Percentiles rank a stretch among this genome's conserved stretches.
phyloP scores from a whole-genome alignment of 1,140 invertebrate species.

The Heterodera carotae region DNA sequence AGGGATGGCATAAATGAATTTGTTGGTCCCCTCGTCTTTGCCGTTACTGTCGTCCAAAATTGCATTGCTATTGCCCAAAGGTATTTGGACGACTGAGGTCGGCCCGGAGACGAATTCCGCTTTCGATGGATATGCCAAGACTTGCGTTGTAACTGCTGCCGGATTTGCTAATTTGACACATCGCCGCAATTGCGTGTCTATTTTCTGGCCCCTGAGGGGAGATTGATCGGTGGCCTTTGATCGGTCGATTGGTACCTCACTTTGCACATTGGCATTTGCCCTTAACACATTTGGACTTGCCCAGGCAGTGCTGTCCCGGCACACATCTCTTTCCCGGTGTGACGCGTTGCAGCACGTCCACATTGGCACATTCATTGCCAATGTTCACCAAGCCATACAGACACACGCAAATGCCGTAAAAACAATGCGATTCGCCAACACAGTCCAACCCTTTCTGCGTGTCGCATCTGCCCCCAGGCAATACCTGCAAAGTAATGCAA shows the following conservation, averaged over 20 bases:
- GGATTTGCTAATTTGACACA: slow-evolving; percentile 5
- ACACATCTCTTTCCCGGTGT: slow-evolving; percentile 48
- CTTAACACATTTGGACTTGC: slow-evolving; percentile 45
- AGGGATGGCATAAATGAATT: slow-evolving; percentile 44
- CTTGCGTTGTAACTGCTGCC: not conserved
- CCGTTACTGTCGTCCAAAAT: not conserved
- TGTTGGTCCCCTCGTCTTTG: not conserved
- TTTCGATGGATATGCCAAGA: slow-evolving; percentile 4
- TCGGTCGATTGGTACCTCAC: not conserved
- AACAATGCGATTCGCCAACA: slow-evolving; percentile 55
- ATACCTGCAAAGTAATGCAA: too few species aligned
- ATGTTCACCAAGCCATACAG: slow-evolving; percentile 47
- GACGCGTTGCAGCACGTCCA: slow-evolving; percentile 44
- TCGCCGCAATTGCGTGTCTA: slow-evolving; percentile 1
- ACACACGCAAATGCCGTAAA: slow-evolving; percentile 61
- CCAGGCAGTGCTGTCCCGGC: slow-evolving; percentile 43
- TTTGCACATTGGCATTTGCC: slow-evolving; percentile 55
- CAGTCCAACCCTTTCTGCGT: slow-evolving; percentile 59
- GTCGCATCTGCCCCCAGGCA: slow-evolving; percentile 55
- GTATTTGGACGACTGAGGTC: not conserved
- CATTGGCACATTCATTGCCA: slow-evolving; percentile 51
- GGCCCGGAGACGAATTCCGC: slow-evolving; percentile 2
- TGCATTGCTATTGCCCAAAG: not conserved
- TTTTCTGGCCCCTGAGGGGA: slow-evolving; percentile 9
- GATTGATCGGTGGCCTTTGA: not conserved